phyloP scores from a whole-genome alignment of 2,113 vertebrate species.

The Dryoscopus gambensis region DNA sequence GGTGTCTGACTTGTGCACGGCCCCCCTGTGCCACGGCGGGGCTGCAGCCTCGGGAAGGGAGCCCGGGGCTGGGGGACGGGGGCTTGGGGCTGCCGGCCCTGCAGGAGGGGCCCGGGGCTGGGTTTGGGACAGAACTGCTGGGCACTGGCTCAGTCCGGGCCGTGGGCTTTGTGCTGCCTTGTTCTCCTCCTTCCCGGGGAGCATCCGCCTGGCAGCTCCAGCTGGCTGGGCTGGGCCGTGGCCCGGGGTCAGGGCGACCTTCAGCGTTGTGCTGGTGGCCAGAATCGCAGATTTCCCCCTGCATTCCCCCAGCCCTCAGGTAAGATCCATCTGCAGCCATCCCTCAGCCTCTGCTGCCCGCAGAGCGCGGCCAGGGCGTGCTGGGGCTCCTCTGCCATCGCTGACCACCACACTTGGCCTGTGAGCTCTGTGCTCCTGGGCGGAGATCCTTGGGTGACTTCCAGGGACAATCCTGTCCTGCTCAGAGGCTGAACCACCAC shows the following conservation, averaged over 20 bases:
- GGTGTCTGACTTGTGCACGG: constrained; percentile 47
- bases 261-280: not conserved
- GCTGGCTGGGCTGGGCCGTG: not conserved
- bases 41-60: not conserved
- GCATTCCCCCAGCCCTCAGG: not conserved
- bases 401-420: not conserved
- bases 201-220: fast-evolving
- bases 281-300: not conserved
- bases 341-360: not conserved
- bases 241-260: fast-evolving
- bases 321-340: not conserved
- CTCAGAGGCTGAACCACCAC: fast-evolving
- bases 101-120: not conserved
- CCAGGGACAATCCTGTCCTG: not conserved
- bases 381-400: not conserved
- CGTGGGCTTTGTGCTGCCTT: not conserved
- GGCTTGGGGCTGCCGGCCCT: not conserved
- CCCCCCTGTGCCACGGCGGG: not conserved
- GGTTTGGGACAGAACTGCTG: not conserved
- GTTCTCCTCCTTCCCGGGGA: not conserved
- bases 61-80: not conserved
- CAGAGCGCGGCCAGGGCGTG: fast-evolving
- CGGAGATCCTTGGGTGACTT: not conserved
- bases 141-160: fast-evolving
- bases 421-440: not conserved